A percentile compares a stretch with the other conserved stretches of the same genome.
Conservation (phyloP, 2,888 invertebrate species). For the Heliconius aoede region DNA sequence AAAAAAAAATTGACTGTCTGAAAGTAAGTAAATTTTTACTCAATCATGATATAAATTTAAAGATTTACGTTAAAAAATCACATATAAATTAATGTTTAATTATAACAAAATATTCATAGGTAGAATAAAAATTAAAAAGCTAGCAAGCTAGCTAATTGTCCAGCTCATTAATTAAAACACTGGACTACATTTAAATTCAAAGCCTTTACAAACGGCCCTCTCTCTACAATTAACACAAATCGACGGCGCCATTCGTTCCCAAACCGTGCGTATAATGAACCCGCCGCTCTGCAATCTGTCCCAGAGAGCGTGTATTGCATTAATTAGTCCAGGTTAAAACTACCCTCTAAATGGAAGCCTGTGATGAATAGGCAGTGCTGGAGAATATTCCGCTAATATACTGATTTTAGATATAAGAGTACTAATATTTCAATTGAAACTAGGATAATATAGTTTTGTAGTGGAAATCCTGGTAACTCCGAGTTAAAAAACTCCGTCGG, state of each 20-base stretch:
- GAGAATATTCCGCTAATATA: conserved; percentile 39
- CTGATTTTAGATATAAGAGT: conserved; percentile 38
- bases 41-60: no score
- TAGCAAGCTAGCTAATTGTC: neutral
- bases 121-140: neutral
- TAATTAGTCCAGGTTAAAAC: conserved; percentile 81
- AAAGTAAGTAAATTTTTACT: no score
- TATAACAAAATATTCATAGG: neutral
- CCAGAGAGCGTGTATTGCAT: conserved; percentile 75
- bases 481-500: no score
- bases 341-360: conserved; percentile 77
- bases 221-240: conserved; percentile 31
- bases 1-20: no score
- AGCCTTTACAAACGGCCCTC: conserved; percentile 19
- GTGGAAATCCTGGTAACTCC: no score
- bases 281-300: conserved; percentile 80
- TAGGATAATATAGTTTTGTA: no score
- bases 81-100: neutral
- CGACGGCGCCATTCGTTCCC: conserved; percentile 27
- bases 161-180: neutral
- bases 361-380: conserved; percentile 72
- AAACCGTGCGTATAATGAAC: conserved; percentile 53
- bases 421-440: neutral
- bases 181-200: conserved; percentile 7
- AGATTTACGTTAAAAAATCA: neutral